Percentiles rank a stretch among this genome's conserved stretches.
Evolutionary conservation across 2,797 vertebrate species (phyloP).

Genomic region (Trichosurus vulpecula): DNA sequence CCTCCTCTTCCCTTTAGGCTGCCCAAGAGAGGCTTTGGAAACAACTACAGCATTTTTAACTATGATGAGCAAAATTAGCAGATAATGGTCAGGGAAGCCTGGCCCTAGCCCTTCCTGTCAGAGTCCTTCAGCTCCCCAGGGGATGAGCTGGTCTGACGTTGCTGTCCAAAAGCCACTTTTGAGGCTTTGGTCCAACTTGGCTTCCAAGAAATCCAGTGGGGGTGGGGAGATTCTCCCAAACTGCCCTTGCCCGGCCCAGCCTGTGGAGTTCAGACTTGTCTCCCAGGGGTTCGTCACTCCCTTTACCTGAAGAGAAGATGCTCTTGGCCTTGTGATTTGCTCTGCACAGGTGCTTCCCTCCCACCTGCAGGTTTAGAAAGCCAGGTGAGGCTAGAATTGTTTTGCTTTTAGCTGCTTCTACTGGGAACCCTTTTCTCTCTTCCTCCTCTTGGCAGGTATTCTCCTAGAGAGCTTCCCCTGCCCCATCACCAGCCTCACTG

Average conservation of each 20-base stretch:
- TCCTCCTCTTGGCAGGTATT: neutral
- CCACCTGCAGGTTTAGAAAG: conserved; percentile 27
- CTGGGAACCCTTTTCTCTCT: neutral
- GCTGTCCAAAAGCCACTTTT: neutral
- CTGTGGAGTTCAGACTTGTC: neutral
- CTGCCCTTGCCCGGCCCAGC: neutral
- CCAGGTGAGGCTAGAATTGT: neutral
- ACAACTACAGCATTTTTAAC: neutral
- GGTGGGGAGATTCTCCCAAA: neutral
- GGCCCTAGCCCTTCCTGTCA: conserved; percentile 45
- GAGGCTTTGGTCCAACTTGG: neutral
- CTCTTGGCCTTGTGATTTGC: neutral
- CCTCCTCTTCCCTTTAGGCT: neutral
- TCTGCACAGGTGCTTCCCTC: neutral
- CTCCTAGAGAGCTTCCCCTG: conserved; percentile 36
- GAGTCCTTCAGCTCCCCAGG: neutral
- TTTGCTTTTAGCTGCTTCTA: neutral
- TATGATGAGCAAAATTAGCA: neutral
- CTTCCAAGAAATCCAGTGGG: neutral
- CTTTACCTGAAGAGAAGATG: neutral
- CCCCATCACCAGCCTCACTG: conserved; percentile 42
- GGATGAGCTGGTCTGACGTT: neutral
- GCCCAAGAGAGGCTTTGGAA: neutral
- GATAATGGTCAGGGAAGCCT: neutral
- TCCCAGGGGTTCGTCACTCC: neutral